phyloP scores from a whole-genome alignment of 2,113 vertebrate species.

The Chionodraco myersi region DNA sequence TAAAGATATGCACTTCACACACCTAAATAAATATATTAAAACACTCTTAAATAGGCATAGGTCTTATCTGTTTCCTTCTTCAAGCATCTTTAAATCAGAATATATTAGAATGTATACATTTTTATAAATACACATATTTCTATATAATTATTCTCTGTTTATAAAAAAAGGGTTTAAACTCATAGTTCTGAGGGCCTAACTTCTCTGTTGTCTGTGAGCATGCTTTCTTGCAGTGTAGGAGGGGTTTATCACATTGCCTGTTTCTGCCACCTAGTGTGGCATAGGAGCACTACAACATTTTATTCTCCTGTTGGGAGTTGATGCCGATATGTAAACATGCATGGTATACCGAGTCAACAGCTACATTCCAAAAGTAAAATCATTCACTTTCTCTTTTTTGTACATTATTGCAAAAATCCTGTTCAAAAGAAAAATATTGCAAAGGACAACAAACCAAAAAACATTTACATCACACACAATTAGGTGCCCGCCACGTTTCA shows the following conservation, averaged over 20 bases:
- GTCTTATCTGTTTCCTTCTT: constrained; percentile 56
- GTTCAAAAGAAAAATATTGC: constrained; percentile 46
- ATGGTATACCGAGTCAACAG: constrained; percentile 70
- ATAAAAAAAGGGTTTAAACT: constrained; percentile 34
- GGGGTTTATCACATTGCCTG: constrained; percentile 62
- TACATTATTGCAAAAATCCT: constrained; percentile 69
- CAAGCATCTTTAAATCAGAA: constrained; percentile 72
- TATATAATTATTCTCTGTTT: constrained; percentile 53
- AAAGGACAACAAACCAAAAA: constrained; percentile 51
- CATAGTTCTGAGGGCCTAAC: constrained; percentile 43
- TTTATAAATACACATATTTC: constrained; percentile 77
- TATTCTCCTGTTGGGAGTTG: constrained; percentile 64
- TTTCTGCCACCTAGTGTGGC: constrained; percentile 84
- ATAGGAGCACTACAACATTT: constrained; percentile 77
- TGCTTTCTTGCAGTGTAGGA: constrained; percentile 61
- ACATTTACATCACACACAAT: constrained; percentile 65
- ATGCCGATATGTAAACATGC: constrained; percentile 81
- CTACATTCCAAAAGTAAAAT: constrained; percentile 81
- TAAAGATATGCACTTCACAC: constrained; percentile 56
- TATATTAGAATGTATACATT: constrained; percentile 70
- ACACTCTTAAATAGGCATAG: constrained; percentile 63
- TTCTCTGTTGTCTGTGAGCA: constrained; percentile 56
- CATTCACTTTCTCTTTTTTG: constrained; percentile 51
- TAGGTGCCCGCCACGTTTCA: constrained; percentile 58
- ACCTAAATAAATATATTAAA: constrained; percentile 70